Evolutionary conservation across 2,113 vertebrate species (phyloP), one percentile per base, ranked within the genome.

Genomic region (Peucedramus taeniatus): DNA sequence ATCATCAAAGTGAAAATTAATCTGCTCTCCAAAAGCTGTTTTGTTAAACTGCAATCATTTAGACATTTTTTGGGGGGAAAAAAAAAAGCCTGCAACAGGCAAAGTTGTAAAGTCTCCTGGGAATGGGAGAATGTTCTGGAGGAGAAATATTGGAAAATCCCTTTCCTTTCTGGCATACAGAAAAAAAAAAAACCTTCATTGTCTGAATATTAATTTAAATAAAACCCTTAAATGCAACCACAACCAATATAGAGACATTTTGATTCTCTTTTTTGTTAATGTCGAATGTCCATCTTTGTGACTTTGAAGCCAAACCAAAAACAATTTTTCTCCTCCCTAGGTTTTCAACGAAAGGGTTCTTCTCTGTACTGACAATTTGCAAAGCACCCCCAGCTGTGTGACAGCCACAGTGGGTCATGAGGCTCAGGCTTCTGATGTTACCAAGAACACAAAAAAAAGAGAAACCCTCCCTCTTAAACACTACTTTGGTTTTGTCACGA

Each of bases 81-180:
- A 30, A 35, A 50, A 57, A 53, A 8, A 56, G 2, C 13, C 2
- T 9, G 10, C 7, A n/a, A 39, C 9, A 63, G 13, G 11, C 7
- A 27, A 91, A 83, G 6, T 2, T 72, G 6, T 53, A n/a, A 83
- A 66, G 35, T 42, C 14, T 69, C 18, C 45, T 42, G 5, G 26
- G 17, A 87, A 61, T 4, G 17, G 4, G 19, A 79, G 40, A 87
- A 71, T 8, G 3, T 44, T 87, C 49, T 30, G 6, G 31, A 53
- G 21, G 11, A 71, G 50, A 92, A 83, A 9, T 6, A 17, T 30
- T 7, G 78, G 27, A 87, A 66, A 80, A 86, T 45, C 5, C 2
- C 15, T n/a, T 72, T 27, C 3, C 7, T 31, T 31, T 80, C 28
- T 35, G 0, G 0, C 6, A 42, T 14, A 74, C 0, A 59, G 0